Evolutionary conservation across 2,888 invertebrate species (phyloP), one percentile per base, ranked within the genome.

Genomic region (Sarcophaga carnaria): DNA sequence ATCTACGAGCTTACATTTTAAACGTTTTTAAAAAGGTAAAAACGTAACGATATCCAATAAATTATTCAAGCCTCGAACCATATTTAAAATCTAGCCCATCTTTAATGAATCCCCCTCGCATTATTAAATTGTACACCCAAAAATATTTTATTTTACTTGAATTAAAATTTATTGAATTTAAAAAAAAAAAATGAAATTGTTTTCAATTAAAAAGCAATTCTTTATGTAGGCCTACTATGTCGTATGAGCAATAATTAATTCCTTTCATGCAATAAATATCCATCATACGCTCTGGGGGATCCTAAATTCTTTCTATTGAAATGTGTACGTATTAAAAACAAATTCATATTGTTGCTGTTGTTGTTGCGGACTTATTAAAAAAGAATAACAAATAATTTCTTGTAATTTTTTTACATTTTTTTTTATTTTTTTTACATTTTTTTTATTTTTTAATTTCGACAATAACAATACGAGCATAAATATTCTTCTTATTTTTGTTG

Each of bases 401-500:
- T 22, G 20, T 47, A 60, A 74, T n/a, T 60, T 22, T 12, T 37
- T 27, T 5, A 6, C 0, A 6, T 1, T 1, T 6, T 27, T 27
- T 37, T 6, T 37, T 27, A 4, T 27, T 27, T 27, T 37, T 37
- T 3, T n/a, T n/a, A n/a, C n/a, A 20, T 1, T 6, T 27, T 27
- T 37, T 6, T 37, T 27, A 4, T 27, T 27, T 27, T 37, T 37
- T 3, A 2, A 37, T 1, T 37, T 6, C 6, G 37, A 37, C 37
- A 37, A 37, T 37, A 37, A 37, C 59, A 66, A 12, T 22, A 62
- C 22, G 22, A 71, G 8, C 63, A 63, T 37, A 22, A 17, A 45
- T 72, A 45, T 71, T 63, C 22, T 71, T 63, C 22, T 70, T 74
- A 17, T 22, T 59, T 77, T 66, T n/a, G 37, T 59, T 17, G n/a